A percentile compares a stretch with the other conserved stretches of the same genome.
phyloP scores from a whole-genome alignment of 2,888 invertebrate genomes.

The Athripsodes cinereus region DNA sequence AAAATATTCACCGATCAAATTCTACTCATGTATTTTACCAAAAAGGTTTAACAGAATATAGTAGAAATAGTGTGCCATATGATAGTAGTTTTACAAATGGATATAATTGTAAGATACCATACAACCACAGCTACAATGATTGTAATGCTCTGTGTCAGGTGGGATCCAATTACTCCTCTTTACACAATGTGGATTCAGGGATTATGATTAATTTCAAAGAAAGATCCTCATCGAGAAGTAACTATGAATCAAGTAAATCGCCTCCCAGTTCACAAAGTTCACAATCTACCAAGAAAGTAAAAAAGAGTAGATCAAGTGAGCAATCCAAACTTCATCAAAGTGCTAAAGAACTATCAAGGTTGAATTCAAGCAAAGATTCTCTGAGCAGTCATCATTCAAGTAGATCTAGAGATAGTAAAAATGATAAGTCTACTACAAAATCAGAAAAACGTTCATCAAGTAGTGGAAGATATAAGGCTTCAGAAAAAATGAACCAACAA shows the following conservation, averaged over 20 bases:
- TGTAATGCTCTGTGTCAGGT: constrained; percentile 21
- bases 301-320: constrained; percentile 47
- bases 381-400: constrained; percentile 49
- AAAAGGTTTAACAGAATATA: constrained; percentile 29
- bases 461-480: constrained; percentile 41
- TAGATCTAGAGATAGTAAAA: constrained; percentile 47
- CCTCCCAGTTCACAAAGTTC: constrained; percentile 34
- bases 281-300: constrained; percentile 45
- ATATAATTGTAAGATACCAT: constrained; percentile 13
- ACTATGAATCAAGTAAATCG: constrained; percentile 14
- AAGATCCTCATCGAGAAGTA: constrained; percentile 32
- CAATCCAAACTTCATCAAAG: constrained; percentile 39
- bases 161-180: constrained; percentile 19
- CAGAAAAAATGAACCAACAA: constrained; percentile 49
- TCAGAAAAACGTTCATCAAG: constrained; percentile 35
- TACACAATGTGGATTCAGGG: constrained; percentile 16
- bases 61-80: constrained; percentile 2
- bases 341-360: constrained; percentile 40
- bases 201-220: constrained; percentile 20
- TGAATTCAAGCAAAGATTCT: constrained; percentile 48
- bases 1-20: constrained; percentile 56
- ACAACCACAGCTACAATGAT: constrained; percentile 24
- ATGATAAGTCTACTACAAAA: constrained; percentile 44
- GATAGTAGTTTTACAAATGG: constrained; percentile 1
- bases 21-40: constrained; percentile 55